phyloP scores from a whole-genome alignment of 2,888 invertebrate genomes.

The Neoscelio sp. region DNA sequence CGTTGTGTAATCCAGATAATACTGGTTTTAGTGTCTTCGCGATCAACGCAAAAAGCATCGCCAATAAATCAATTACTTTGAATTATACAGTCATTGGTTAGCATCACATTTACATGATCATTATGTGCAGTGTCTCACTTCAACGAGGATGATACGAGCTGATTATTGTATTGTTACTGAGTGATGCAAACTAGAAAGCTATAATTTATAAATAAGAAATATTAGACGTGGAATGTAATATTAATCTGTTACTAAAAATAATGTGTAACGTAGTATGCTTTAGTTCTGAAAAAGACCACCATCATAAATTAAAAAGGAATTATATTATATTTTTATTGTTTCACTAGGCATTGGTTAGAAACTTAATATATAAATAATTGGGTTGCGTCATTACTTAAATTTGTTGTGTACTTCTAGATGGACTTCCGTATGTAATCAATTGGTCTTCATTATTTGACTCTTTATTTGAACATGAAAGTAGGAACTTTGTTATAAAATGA shows the following conservation, averaged over 20 bases:
- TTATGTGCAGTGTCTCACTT: constrained; percentile 28
- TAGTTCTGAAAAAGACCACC: too few relatives aligned
- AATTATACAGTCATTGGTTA: constrained; percentile 35
- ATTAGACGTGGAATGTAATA: not conserved
- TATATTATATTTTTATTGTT: too few relatives aligned
- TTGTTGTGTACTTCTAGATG: not conserved
- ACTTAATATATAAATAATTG: not conserved
- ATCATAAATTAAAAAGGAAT: too few relatives aligned
- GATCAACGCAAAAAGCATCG: constrained; percentile 42
- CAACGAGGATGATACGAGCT: constrained; percentile 13
- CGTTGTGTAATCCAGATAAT: constrained; percentile 51
- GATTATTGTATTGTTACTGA: constrained; percentile 1
- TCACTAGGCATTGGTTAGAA: too few relatives aligned
- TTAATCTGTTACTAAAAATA: too few relatives aligned
- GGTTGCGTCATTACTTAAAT: constrained; percentile 9
- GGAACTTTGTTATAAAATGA: constrained; percentile 22
- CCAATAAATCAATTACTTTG: constrained; percentile 58
- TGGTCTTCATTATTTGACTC: constrained; percentile 41
- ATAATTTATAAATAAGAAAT: constrained; percentile 14
- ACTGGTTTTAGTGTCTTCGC: constrained; percentile 45
- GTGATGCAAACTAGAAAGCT: constrained; percentile 30
- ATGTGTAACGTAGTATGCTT: too few relatives aligned
- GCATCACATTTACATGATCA: constrained; percentile 2
- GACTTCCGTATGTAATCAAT: constrained; percentile 32
- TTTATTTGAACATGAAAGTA: constrained; percentile 44